These are phyloP conservation scores for Cetoscarus ocellatus DNA, from an alignment of 2,797 vertebrate species.

Conservation along the genomic window DNA sequence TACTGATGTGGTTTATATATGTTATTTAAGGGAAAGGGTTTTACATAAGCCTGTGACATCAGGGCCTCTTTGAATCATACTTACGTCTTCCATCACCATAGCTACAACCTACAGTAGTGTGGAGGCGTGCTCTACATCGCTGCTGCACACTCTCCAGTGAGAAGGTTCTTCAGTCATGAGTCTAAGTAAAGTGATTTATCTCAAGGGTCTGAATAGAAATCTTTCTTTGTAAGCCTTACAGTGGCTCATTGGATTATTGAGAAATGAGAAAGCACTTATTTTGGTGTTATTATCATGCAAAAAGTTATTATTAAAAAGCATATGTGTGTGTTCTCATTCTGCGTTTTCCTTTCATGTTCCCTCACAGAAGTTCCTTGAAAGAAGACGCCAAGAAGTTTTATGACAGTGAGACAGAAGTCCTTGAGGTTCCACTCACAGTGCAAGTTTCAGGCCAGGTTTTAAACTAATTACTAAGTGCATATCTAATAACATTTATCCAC, in stretches of 20 bases:
- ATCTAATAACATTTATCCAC: neutral
- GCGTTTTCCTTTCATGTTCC: neutral
- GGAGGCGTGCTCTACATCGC: slow-evolving; percentile 73
- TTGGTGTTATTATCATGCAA: slow-evolving; percentile 13
- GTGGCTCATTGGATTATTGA: slow-evolving; percentile 20
- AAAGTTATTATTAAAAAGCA: slow-evolving; percentile 5
- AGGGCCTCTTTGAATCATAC: slow-evolving; percentile 76
- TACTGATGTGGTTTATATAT: slow-evolving; percentile 1
- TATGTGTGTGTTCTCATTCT: slow-evolving; percentile 1
- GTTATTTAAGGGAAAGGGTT: slow-evolving; percentile 54
- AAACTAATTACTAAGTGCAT: slow-evolving; percentile 1
- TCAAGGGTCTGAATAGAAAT: slow-evolving; percentile 56
- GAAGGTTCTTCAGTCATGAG: slow-evolving; percentile 61
- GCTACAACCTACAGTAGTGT: slow-evolving; percentile 81
- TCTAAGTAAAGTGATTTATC: slow-evolving; percentile 63
- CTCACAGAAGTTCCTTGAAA: slow-evolving; percentile 80
- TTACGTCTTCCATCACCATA: slow-evolving; percentile 81
- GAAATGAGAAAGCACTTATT: neutral
- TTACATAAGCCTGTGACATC: slow-evolving; percentile 81
- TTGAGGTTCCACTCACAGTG: slow-evolving; percentile 89
- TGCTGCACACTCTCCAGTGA: slow-evolving; percentile 62
- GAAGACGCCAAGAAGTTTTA: slow-evolving; percentile 88
- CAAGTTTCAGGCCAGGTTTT: slow-evolving; percentile 90
- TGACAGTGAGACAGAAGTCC: slow-evolving; percentile 86
- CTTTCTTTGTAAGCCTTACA: slow-evolving; percentile 20